Evolutionary conservation across 1,140 invertebrate species (phyloP).

Genomic region (Ctenoplectra terminalis): DNA sequence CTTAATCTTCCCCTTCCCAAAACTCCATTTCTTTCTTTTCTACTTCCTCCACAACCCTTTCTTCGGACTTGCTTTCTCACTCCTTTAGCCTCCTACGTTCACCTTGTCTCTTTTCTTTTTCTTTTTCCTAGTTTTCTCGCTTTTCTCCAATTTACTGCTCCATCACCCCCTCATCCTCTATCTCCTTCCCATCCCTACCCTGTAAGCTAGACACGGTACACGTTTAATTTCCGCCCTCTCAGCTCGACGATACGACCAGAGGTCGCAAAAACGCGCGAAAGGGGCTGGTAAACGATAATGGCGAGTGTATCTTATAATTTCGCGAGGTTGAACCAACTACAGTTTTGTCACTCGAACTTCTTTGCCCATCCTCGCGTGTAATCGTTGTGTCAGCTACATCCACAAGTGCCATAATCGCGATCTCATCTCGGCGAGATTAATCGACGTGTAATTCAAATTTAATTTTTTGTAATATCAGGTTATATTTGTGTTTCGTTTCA

Average conservation of each 20-base stretch:
- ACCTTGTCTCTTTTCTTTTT: background rate
- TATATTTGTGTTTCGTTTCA: no score
- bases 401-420: no score
- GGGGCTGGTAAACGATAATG: conserved; percentile 35
- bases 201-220: conserved; percentile 1
- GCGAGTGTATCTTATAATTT: conserved; percentile 37
- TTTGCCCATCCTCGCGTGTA: background rate
- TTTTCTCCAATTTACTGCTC: background rate
- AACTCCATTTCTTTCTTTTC: no score
- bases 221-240: conserved; percentile 45
- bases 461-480: no score
- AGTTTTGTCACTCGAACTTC: conserved; percentile 19
- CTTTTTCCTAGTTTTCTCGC: background rate
- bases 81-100: background rate
- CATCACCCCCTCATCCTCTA: background rate
- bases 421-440: background rate
- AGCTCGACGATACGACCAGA: background rate
- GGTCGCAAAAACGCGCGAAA: conserved; percentile 29
- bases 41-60: background rate
- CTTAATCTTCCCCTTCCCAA: background rate
- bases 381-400: background rate
- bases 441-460: no score
- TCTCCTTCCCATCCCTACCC: background rate
- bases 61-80: background rate
- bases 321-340: background rate